A percentile compares a stretch with the other conserved stretches of the same genome.
Evolutionary conservation across 2,888 invertebrate species (phyloP).

Genomic region (Philhelius pedissequus): DNA sequence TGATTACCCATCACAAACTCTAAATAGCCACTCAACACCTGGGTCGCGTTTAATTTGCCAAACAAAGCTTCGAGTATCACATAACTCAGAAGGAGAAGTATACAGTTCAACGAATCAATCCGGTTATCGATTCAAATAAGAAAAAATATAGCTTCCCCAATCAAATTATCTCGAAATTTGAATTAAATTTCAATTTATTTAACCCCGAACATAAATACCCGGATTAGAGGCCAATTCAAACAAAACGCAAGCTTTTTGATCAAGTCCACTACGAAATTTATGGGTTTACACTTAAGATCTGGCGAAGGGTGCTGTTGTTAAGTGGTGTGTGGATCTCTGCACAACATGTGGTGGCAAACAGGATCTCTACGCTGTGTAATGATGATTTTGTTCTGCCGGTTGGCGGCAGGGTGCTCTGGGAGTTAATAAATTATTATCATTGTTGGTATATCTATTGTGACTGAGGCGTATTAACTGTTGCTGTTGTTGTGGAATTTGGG

Average conservation of each 20-base stretch:
- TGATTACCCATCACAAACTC: constrained; percentile 31
- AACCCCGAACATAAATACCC: constrained; percentile 39
- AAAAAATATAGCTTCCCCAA: constrained; percentile 16
- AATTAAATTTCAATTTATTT: constrained; percentile 57
- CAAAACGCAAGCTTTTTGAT: background rate
- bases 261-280: constrained; percentile 33
- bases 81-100: too few species aligned
- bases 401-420: constrained; percentile 32
- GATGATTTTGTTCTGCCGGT: constrained; percentile 19
- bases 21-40: constrained; percentile 40
- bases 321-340: constrained; percentile 12
- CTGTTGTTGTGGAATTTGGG: background rate
- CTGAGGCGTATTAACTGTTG: background rate
- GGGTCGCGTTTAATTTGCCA: background rate
- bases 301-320: background rate
- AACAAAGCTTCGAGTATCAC: constrained; percentile 30
- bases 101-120: background rate
- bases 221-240: constrained; percentile 42
- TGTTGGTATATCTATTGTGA: constrained; percentile 30
- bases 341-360: constrained; percentile 10
- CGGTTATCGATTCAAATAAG: constrained; percentile 13
- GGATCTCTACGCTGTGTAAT: constrained; percentile 18
- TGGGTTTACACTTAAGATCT: background rate
- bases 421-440: constrained; percentile 34
- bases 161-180: constrained; percentile 24